A percentile compares a stretch with the other conserved stretches of the same genome.
phyloP scores from a whole-genome alignment of 2,888 invertebrate genomes.

The Nemapogon koenigi region DNA sequence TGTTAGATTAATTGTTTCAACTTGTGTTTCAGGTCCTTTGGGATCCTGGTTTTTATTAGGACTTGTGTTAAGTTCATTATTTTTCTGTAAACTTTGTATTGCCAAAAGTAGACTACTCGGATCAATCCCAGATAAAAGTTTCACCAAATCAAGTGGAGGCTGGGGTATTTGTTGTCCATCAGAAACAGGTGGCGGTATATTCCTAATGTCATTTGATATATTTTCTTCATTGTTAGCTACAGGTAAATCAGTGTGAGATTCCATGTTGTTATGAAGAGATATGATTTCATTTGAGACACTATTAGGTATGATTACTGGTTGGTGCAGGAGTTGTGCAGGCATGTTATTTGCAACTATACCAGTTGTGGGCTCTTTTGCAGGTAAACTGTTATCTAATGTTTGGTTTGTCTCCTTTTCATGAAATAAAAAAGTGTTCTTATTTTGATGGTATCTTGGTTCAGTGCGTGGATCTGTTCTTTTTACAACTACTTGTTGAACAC shows the following conservation, averaged over 20 bases:
- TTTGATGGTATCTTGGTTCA: too few species aligned
- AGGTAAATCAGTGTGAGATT: conserved; percentile 17
- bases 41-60: too few species aligned
- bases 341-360: background rate
- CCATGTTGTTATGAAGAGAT: conserved; percentile 17
- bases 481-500: too few species aligned
- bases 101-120: conserved; percentile 46
- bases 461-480: too few species aligned
- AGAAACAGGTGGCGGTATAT: too few species aligned
- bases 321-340: background rate
- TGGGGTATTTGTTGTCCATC: background rate
- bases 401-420: too few species aligned
- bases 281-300: conserved; percentile 31
- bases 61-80: too few species aligned
- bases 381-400: too few species aligned
- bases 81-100: conserved; percentile 52
- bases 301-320: conserved; percentile 23
- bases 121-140: conserved; percentile 44
- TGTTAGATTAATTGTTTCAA: conserved; percentile 47
- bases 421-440: too few species aligned
- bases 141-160: conserved; percentile 23
- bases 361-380: background rate
- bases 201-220: background rate
- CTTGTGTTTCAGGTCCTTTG: conserved; percentile 5
- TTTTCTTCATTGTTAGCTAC: conserved; percentile 15